phyloP scores from a whole-genome alignment of 2,797 vertebrate species.

The Pangasius macronema region DNA sequence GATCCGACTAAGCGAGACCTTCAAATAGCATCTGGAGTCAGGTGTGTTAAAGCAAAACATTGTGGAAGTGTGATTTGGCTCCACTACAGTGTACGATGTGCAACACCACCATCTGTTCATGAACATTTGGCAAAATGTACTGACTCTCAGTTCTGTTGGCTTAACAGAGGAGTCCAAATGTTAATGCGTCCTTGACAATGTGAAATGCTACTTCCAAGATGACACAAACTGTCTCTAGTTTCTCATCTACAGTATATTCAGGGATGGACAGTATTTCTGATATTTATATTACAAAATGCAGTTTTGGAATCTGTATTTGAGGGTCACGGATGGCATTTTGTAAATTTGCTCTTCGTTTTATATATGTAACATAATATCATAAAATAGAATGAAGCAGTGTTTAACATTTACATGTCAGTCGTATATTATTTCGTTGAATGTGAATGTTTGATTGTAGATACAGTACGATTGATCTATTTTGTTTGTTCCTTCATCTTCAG shows the following conservation, averaged over 20 bases:
- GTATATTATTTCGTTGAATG: neutral
- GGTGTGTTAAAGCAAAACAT: neutral
- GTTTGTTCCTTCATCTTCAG: neutral
- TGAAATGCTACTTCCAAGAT: neutral
- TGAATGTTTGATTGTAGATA: neutral
- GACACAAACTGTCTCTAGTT: neutral
- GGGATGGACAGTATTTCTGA: neutral
- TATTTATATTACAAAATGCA: neutral
- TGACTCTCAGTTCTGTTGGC: neutral
- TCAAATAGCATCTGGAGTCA: neutral
- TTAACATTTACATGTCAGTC: neutral
- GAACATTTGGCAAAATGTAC: conserved; percentile 7
- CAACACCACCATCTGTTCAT: neutral
- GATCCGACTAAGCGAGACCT: neutral
- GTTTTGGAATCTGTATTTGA: neutral
- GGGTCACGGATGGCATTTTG: neutral
- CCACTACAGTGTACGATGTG: neutral
- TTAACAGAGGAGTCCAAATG: conserved; percentile 1
- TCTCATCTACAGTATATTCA: neutral
- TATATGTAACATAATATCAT: neutral
- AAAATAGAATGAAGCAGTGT: neutral
- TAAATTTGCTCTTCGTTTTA: neutral
- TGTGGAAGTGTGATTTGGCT: neutral
- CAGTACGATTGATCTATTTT: neutral
- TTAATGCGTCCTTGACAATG: neutral